Evolutionary conservation across 2,797 vertebrate genomes (phyloP), one percentile per base, ranked within the genome.

Genomic region (Crenuchus spilurus): DNA sequence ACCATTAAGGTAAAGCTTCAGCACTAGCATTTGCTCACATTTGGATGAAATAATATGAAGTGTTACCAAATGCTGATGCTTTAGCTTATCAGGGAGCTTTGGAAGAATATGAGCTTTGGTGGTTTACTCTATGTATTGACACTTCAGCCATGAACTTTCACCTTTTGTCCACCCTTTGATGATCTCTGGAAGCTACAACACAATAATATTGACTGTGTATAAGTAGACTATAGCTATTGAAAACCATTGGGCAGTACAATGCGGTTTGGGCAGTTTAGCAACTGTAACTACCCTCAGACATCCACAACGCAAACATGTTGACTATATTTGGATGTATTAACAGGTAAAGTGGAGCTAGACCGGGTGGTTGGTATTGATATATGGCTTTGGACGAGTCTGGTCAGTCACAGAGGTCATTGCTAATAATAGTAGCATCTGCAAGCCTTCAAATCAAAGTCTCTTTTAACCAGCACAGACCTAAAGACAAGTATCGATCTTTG

Each of bases 391-490:
- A 79, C 52, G 35, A 78, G 74, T 72, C 82, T 63, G 71, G 75
- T 80, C 77, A 76, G 75, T 73, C 74, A 73, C 70, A 83, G 85
- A 88, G 84, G 84, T 85, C 84, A 84, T 66, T 66, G 62, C 80
- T 85, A 85, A 81, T 77, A 84, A 85, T 85, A 86, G 84, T 55
- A 69, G 70, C 75, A 82, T 80, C 75, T 82, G 69, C 78, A 78
- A 81, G 78, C 77, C 77, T 76, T 80, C 75, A 66, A 77, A 77
- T 79, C 55, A 75, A 82, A 80, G 61, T 54, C 66, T 62, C 67
- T 74, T 72, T 80, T 57, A 82, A 79, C 46, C n/a, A 69, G 60
- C 67, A 51, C 54, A 33, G 65, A 62, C 70, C 28, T 66, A 55
- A 69, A 68, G 75, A 78, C 58, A 64, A 51, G n/a, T 55, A 72